These are phyloP conservation scores for Buceros bicornis DNA, from an alignment of 2,797 vertebrate species.

Conservation along the genomic window DNA sequence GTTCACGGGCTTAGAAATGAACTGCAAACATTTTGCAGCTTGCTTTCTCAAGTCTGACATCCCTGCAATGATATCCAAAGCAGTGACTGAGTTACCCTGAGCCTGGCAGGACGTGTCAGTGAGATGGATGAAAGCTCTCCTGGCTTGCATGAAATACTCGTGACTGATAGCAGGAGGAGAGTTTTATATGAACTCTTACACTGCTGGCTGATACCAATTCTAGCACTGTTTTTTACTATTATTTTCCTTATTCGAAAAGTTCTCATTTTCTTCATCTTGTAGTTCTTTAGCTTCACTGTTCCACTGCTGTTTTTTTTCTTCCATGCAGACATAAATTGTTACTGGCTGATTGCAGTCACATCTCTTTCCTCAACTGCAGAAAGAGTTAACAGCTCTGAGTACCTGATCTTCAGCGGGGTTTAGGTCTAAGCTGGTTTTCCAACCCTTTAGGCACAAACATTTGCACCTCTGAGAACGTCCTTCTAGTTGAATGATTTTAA, in stretches of 20 bases:
- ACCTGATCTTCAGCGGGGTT: not conserved
- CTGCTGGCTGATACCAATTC: not conserved
- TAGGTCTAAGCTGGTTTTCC: constrained; percentile 52
- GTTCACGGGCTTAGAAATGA: not conserved
- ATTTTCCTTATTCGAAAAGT: not conserved
- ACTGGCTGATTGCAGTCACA: not conserved
- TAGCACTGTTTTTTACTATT: not conserved
- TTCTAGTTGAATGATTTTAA: constrained; percentile 43
- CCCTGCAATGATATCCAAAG: not conserved
- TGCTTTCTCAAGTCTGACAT: not conserved
- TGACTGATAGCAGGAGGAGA: not conserved
- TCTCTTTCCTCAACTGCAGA: not conserved
- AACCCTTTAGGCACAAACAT: constrained; percentile 30
- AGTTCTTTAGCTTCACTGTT: not conserved
- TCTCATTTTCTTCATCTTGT: not conserved
- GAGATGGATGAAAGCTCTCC: constrained; percentile 38
- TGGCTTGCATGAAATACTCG: constrained; percentile 21
- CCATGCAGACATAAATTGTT: not conserved
- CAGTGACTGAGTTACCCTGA: not conserved
- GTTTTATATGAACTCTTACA: not conserved
- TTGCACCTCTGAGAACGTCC: constrained; percentile 11
- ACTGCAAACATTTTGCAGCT: not conserved
- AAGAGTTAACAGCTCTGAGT: constrained; percentile 15
- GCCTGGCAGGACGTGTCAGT: not conserved
- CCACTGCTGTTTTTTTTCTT: not conserved